Percentiles rank a stretch among this genome's conserved stretches.
Conservation (phyloP, 2,113 vertebrate genomes). For the Megaptera novaeangliae region DNA sequence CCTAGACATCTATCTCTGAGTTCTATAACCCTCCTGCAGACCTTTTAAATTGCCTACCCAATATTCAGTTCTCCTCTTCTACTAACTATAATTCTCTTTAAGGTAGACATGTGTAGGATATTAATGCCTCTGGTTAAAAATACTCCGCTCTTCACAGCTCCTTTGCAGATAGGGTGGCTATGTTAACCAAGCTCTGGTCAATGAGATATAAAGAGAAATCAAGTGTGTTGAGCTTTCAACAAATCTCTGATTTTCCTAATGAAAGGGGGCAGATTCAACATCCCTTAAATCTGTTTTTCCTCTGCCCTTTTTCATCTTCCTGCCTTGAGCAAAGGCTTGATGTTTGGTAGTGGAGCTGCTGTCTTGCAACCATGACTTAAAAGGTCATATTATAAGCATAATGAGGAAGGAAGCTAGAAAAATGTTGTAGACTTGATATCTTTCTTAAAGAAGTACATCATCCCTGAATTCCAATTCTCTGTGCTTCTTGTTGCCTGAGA, state of each 20-base stretch:
- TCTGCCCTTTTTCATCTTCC: not conserved
- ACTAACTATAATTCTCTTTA: not conserved
- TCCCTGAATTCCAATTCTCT: not conserved
- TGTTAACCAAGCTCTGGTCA: not conserved
- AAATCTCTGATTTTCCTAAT: not conserved
- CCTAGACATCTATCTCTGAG: not conserved
- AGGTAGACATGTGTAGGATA: not conserved
- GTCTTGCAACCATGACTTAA: not conserved
- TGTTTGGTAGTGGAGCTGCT: not conserved
- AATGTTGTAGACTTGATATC: not conserved
- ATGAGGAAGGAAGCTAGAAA: not conserved
- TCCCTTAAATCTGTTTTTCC: not conserved
- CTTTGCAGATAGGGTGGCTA: not conserved
- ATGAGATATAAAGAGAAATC: not conserved
- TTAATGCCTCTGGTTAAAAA: not conserved
- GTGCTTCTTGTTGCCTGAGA: not conserved
- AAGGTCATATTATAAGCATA: not conserved
- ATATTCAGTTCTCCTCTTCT: constrained; percentile 19
- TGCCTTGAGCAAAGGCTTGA: not conserved
- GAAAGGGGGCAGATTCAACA: not conserved
- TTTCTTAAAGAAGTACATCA: not conserved
- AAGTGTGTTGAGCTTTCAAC: not conserved
- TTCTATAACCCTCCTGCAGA: not conserved
- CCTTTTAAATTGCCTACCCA: not conserved
- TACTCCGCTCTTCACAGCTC: not conserved